Percentiles rank a stretch among this genome's conserved stretches.
These are phyloP conservation scores for Edolisoma coerulescens DNA, from an alignment of 2,113 vertebrate genomes.

Conservation along the genomic window DNA sequence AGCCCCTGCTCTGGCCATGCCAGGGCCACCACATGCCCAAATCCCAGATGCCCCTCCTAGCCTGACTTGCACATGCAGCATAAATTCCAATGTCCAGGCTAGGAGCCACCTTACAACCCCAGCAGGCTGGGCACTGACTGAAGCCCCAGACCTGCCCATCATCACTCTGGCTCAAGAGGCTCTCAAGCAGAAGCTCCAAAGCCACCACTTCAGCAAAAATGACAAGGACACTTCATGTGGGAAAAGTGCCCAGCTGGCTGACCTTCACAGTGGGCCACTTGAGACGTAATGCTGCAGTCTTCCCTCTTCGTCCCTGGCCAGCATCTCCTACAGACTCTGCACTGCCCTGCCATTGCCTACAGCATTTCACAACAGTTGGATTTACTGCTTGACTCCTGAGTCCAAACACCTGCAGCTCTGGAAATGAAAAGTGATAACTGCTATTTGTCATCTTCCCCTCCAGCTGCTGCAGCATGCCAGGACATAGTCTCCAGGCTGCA, in stretches of 20 bases:
- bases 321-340: background rate
- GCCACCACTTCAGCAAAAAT: background rate
- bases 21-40: fast-evolving
- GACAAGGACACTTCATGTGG: background rate
- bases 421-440: background rate
- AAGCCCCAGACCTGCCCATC: background rate
- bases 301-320: background rate
- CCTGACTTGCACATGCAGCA: background rate
- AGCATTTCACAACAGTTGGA: background rate
- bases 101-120: background rate
- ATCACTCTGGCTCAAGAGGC: background rate
- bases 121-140: background rate
- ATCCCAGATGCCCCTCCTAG: background rate
- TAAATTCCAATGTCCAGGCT: background rate
- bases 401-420: background rate
- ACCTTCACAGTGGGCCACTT: background rate
- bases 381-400: fast-evolving
- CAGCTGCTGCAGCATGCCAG: background rate
- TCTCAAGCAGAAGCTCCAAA: background rate
- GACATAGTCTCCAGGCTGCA: background rate
- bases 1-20: background rate
- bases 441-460: background rate
- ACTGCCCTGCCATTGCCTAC: background rate
- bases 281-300: background rate
- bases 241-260: background rate